These are phyloP conservation scores for Pionites leucogaster DNA, from an alignment of 2,113 vertebrate species.

Conservation along the genomic window DNA sequence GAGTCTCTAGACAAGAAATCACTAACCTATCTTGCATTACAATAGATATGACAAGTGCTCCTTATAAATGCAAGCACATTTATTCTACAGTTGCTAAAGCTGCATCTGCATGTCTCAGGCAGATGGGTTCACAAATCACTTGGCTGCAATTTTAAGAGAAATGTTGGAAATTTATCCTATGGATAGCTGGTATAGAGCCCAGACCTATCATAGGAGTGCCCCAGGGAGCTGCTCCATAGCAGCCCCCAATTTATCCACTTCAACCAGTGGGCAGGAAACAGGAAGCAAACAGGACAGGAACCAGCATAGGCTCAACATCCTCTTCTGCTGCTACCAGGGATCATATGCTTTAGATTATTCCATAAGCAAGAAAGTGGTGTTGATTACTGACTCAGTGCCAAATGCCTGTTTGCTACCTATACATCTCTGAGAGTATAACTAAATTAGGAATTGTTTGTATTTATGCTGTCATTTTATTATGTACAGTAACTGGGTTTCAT, in stretches of 20 bases:
- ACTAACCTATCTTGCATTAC: not conserved
- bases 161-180: not conserved
- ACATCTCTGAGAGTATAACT: not conserved
- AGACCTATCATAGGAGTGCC: not conserved
- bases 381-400: not conserved
- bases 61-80: not conserved
- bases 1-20: not conserved
- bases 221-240: not conserved
- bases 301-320: not conserved
- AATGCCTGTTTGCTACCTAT: not conserved
- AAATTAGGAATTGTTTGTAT: slow-evolving; percentile 43
- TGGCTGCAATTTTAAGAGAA: not conserved
- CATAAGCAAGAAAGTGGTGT: not conserved
- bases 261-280: not conserved
- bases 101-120: not conserved
- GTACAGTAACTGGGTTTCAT: slow-evolving; percentile 38
- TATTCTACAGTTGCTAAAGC: not conserved
- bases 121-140: slow-evolving; percentile 38
- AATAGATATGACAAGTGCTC: not conserved
- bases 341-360: not conserved
- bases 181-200: not conserved
- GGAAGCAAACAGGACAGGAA: not conserved
- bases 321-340: not conserved
- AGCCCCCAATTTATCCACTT: not conserved
- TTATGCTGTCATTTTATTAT: slow-evolving; percentile 40